phyloP scores from a whole-genome alignment of 2,888 invertebrate species.

The Tuta absoluta region DNA sequence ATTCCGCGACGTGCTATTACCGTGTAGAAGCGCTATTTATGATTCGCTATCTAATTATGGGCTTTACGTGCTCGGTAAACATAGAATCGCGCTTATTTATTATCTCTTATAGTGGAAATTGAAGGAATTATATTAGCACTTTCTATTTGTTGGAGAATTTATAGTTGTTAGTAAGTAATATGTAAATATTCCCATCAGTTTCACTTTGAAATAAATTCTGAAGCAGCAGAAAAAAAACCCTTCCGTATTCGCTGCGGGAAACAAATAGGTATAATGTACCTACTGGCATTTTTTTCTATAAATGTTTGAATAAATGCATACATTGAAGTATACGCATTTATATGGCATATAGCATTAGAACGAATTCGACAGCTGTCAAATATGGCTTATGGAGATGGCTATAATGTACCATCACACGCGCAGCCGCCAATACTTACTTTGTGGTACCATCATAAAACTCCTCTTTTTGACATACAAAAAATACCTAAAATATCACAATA shows the following conservation, averaged over 20 bases:
- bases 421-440: too few relatives aligned
- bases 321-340: too few relatives aligned
- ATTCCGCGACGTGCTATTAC: constrained; percentile 36
- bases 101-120: constrained; percentile 14
- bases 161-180: not conserved
- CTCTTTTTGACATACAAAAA: constrained; percentile 17
- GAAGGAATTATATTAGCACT: constrained; percentile 4
- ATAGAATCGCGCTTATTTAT: constrained; percentile 26
- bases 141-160: not conserved
- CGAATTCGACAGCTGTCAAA: too few relatives aligned
- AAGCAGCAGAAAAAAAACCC: constrained; percentile 1
- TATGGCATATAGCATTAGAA: too few relatives aligned
- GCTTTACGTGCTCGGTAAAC: constrained; percentile 37
- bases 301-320: too few relatives aligned
- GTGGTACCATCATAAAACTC: constrained; percentile 30
- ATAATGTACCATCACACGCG: too few relatives aligned
- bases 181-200: not conserved
- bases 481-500: constrained; percentile 8
- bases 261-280: too few relatives aligned
- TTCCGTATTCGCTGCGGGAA: too few relatives aligned
- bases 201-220: not conserved
- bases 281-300: too few relatives aligned
- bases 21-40: constrained; percentile 38
- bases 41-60: constrained; percentile 42
- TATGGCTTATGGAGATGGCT: too few relatives aligned